phyloP scores from a whole-genome alignment of 2,113 vertebrate species.

The Condylura cristata region DNA sequence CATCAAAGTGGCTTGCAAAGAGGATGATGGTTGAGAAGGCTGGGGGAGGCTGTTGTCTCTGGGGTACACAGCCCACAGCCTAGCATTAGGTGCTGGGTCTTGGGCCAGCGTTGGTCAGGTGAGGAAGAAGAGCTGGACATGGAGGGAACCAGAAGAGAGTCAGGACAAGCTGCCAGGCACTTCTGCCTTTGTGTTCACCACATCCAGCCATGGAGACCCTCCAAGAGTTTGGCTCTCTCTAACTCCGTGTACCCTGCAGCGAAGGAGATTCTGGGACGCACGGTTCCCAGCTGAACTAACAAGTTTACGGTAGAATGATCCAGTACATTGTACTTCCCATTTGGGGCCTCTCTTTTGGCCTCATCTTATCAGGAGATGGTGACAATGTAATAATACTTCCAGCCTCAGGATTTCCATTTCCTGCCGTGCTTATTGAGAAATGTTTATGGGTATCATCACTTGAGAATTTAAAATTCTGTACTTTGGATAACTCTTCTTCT shows the following conservation, averaged over 20 bases:
- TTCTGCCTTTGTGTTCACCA: slow-evolving; percentile 3
- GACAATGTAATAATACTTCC: background rate
- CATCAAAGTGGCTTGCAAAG: background rate
- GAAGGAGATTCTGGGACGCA: slow-evolving; percentile 17
- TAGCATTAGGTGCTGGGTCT: background rate
- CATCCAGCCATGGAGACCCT: background rate
- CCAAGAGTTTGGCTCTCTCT: background rate
- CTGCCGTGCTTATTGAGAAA: slow-evolving; percentile 11
- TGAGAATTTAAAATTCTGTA: slow-evolving; percentile 16
- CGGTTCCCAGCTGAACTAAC: background rate
- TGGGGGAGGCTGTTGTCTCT: background rate
- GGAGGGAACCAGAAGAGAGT: background rate
- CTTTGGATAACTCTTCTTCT: slow-evolving; percentile 9
- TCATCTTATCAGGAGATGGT: slow-evolving; percentile 10
- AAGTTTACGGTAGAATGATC: background rate
- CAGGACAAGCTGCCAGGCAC: background rate
- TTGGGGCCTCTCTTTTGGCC: background rate
- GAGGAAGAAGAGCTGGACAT: slow-evolving; percentile 2
- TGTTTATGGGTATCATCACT: background rate
- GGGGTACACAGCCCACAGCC: background rate
- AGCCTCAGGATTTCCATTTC: slow-evolving; percentile 17
- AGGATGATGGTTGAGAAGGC: background rate
- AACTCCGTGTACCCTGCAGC: background rate
- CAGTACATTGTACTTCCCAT: background rate
- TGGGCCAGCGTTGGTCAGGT: background rate